phyloP scores from a whole-genome alignment of 2,797 vertebrate species.

The Bradypodion ventrale region DNA sequence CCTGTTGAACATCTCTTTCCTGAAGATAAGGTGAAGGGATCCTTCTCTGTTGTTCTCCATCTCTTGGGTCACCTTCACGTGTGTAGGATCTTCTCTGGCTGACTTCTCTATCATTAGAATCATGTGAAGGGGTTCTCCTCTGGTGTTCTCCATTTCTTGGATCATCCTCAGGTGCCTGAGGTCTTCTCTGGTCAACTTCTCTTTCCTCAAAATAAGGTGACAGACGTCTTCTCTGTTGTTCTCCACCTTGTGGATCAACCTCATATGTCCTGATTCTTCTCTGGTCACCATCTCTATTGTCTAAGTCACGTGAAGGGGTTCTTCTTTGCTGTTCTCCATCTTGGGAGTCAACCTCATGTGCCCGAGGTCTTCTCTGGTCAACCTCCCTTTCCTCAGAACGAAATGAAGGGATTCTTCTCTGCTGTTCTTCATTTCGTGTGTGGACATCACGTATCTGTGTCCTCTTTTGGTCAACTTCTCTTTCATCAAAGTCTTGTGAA shows the following conservation, averaged over 20 bases:
- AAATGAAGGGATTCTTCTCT: no score
- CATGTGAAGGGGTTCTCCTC: not conserved
- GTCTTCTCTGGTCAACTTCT: not conserved
- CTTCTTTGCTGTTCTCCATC: not conserved
- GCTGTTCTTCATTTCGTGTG: not conserved
- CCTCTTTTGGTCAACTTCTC: not conserved
- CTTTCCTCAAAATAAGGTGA: not conserved
- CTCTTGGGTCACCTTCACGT: not conserved
- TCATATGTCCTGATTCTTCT: not conserved
- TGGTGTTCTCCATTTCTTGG: not conserved
- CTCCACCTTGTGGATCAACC: not conserved
- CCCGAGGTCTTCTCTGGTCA: not conserved
- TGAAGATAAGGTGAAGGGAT: no score
- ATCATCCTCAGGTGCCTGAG: not conserved
- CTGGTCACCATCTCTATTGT: not conserved
- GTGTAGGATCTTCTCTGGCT: not conserved
- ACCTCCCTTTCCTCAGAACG: no score
- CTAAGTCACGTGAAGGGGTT: not conserved
- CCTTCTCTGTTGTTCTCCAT: not conserved
- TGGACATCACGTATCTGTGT: rapidly evolving
- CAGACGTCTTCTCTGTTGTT: not conserved
- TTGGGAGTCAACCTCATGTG: not conserved
- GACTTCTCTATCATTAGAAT: not conserved
- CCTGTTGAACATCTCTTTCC: no score
- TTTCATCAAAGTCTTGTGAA: not conserved